Evolutionary conservation across 2,888 invertebrate species (phyloP).

Genomic region (Leptinotarsa juncta): DNA sequence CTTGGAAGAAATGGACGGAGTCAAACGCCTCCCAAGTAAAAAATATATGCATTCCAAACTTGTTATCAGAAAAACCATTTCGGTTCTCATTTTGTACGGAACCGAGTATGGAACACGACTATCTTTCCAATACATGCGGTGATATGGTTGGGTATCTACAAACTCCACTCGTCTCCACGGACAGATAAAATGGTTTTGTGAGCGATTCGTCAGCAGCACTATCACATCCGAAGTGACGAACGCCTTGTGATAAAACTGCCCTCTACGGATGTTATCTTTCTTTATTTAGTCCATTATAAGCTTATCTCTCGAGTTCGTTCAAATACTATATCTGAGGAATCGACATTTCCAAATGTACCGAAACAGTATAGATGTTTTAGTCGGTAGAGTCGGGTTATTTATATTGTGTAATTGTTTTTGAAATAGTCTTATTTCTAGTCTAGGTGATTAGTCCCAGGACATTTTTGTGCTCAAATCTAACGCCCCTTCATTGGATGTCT

Average conservation of each 20-base stretch:
- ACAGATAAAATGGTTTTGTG: constrained; percentile 21
- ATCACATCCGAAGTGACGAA: constrained; percentile 38
- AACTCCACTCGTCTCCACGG: constrained; percentile 1
- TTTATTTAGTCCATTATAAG: constrained; percentile 43
- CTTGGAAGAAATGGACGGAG: no score
- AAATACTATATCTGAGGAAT: constrained; percentile 42
- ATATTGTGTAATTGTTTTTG: neutral
- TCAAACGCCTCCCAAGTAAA: no score
- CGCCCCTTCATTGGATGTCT: neutral
- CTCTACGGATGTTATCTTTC: constrained; percentile 43
- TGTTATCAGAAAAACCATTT: neutral
- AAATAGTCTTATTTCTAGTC: neutral
- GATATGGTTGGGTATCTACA: constrained; percentile 2
- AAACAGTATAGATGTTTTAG: constrained; percentile 30
- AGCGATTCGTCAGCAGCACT: constrained; percentile 32
- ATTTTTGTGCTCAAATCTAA: neutral
- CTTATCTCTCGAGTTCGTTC: constrained; percentile 43
- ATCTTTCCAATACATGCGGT: neutral
- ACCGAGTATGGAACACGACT: neutral
- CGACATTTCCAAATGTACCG: constrained; percentile 42
- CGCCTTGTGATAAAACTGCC: constrained; percentile 39
- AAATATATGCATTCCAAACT: neutral
- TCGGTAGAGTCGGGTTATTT: constrained; percentile 22
- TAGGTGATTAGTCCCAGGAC: neutral
- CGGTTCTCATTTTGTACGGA: neutral